A percentile compares a stretch with the other conserved stretches of the same genome.
phyloP scores from a whole-genome alignment of 1,140 invertebrate species.

The Venturia canescens region DNA sequence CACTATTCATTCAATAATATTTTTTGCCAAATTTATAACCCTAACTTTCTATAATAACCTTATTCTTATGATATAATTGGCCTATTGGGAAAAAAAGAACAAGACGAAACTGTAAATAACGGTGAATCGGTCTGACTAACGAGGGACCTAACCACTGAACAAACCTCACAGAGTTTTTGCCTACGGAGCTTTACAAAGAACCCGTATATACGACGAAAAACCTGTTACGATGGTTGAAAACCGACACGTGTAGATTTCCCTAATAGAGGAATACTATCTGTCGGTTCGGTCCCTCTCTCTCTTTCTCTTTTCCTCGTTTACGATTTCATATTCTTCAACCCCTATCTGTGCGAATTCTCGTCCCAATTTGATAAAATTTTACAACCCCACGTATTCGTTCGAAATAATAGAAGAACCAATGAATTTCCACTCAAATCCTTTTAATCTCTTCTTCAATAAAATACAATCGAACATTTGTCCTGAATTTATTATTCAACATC shows the following conservation, averaged over 20 bases:
- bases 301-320: background rate
- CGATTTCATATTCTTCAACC: background rate
- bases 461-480: slow-evolving; percentile 33
- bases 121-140: slow-evolving; percentile 52
- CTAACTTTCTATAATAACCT: background rate
- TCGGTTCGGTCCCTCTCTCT: slow-evolving; percentile 21
- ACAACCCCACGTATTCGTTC: background rate
- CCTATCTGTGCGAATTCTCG: background rate
- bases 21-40: background rate
- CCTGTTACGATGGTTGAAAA: slow-evolving; percentile 29
- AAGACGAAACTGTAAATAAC: slow-evolving; percentile 41
- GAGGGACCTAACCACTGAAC: slow-evolving; percentile 51
- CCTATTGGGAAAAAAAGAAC: slow-evolving; percentile 12
- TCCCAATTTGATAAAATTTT: background rate
- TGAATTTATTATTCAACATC: background rate
- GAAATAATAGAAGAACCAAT: slow-evolving; percentile 19
- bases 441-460: slow-evolving; percentile 27
- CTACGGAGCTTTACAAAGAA: background rate
- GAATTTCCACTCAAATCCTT: slow-evolving; percentile 8
- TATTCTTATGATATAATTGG: background rate
- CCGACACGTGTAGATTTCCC: slow-evolving; percentile 36
- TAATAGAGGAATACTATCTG: slow-evolving; percentile 49
- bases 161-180: slow-evolving; percentile 23
- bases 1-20: too few relatives aligned
- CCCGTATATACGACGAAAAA: background rate